phyloP scores from a whole-genome alignment of 2,888 invertebrate genomes.

The Sisyra nigra region DNA sequence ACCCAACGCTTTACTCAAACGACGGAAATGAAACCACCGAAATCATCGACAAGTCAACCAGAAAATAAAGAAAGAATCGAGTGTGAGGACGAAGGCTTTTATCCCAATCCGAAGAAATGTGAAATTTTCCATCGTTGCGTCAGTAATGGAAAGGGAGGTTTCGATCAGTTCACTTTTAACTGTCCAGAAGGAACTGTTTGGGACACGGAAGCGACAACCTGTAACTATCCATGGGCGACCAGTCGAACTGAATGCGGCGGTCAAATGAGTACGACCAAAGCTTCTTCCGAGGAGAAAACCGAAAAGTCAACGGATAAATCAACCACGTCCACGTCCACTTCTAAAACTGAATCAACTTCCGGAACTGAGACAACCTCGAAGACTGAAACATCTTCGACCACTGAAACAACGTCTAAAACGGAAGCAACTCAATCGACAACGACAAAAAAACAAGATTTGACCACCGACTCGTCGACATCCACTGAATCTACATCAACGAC shows the following conservation, averaged over 20 bases:
- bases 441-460: neutral
- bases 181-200: conserved; percentile 40
- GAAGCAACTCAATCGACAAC: conserved; percentile 4
- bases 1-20: no score
- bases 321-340: conserved; percentile 7
- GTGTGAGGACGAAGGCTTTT: conserved; percentile 43
- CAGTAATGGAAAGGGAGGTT: conserved; percentile 26
- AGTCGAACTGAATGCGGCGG: conserved; percentile 16
- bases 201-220: conserved; percentile 36
- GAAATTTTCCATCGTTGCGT: conserved; percentile 40
- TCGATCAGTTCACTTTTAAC: conserved; percentile 31
- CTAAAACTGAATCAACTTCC: conserved; percentile 9
- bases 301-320: conserved; percentile 2
- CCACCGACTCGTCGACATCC: conserved; percentile 9
- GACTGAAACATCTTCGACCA: conserved; percentile 2
- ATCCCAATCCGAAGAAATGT: conserved; percentile 38
- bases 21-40: no score
- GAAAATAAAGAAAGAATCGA: conserved; percentile 15
- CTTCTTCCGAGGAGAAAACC: conserved; percentile 6
- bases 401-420: conserved; percentile 1
- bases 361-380: neutral
- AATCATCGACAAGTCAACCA: conserved; percentile 5
- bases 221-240: conserved; percentile 32
- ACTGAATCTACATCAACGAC: conserved; percentile 9
- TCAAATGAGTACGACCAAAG: conserved; percentile 3